phyloP scores from a whole-genome alignment of 2,888 invertebrate genomes.

The Drosophila eohydei region DNA sequence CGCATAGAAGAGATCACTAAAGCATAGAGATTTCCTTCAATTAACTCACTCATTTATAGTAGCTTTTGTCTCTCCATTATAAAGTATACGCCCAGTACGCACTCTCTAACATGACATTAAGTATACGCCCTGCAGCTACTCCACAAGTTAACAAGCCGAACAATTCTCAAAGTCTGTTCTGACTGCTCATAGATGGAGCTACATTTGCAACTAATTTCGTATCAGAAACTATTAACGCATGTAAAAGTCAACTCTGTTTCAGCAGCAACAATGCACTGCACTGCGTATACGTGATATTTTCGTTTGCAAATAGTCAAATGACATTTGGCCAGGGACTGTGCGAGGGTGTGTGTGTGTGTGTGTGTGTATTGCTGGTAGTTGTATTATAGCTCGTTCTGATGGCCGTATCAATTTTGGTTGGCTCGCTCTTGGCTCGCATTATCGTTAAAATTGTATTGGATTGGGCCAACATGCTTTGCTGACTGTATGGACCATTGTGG shows the following conservation, averaged over 20 bases:
- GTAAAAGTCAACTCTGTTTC: not conserved
- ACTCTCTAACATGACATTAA: not conserved
- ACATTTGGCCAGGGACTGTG: constrained; percentile 20
- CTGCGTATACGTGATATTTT: constrained; percentile 39
- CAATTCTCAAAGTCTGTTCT: not conserved
- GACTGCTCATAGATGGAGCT: not conserved
- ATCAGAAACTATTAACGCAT: not conserved
- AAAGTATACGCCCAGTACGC: not conserved
- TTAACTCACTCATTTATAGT: no score
- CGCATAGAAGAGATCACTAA: not conserved
- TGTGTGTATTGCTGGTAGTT: constrained; percentile 5
- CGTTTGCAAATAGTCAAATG: constrained; percentile 28
- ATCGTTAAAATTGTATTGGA: constrained; percentile 81
- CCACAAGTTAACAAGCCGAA: not conserved
- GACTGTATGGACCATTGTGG: constrained; percentile 54
- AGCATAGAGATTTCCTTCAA: not conserved
- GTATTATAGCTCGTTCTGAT: constrained; percentile 49
- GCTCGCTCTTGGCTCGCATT: constrained; percentile 63
- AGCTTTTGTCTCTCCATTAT: not conserved
- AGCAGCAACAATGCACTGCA: constrained; percentile 9
- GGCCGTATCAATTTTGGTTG: constrained; percentile 75
- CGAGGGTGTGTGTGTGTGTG: not conserved
- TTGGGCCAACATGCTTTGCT: constrained; percentile 59
- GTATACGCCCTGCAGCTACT: not conserved
- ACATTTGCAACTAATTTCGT: constrained; percentile 1